Evolutionary conservation across 2,797 vertebrate species (phyloP).

Genomic region (Melanotaenia maccullochi): DNA sequence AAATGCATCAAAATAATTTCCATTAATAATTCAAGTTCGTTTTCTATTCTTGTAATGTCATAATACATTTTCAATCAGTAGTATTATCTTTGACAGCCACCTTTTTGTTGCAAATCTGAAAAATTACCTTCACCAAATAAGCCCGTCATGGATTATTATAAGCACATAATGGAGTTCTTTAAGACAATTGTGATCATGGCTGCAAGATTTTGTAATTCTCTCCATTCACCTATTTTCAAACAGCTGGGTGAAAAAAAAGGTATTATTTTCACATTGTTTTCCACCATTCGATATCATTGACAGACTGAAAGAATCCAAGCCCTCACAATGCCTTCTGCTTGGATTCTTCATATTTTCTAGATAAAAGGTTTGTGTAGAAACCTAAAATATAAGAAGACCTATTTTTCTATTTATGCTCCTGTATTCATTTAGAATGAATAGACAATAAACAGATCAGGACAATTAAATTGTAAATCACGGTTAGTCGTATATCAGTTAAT

Average conservation of each 20-base stretch:
- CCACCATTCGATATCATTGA: not conserved
- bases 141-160: too few species aligned
- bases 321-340: not conserved
- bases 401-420: not conserved
- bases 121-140: too few species aligned
- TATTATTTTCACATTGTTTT: not conserved
- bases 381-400: not conserved
- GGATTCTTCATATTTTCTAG: not conserved
- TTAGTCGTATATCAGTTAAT: not conserved
- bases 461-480: not conserved
- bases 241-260: not conserved
- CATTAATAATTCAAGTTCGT: too few species aligned
- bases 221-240: not conserved
- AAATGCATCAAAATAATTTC: not conserved
- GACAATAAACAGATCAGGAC: not conserved
- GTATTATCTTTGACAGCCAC: too few species aligned
- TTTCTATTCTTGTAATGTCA: too few species aligned
- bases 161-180: too few species aligned
- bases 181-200: too few species aligned
- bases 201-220: not conserved
- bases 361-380: not conserved
- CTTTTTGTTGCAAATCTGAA: too few species aligned
- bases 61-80: too few species aligned
- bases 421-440: not conserved
- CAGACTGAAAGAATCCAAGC: not conserved